phyloP scores from a whole-genome alignment of 2,113 vertebrate genomes.

The Colistium nudipinnis region DNA sequence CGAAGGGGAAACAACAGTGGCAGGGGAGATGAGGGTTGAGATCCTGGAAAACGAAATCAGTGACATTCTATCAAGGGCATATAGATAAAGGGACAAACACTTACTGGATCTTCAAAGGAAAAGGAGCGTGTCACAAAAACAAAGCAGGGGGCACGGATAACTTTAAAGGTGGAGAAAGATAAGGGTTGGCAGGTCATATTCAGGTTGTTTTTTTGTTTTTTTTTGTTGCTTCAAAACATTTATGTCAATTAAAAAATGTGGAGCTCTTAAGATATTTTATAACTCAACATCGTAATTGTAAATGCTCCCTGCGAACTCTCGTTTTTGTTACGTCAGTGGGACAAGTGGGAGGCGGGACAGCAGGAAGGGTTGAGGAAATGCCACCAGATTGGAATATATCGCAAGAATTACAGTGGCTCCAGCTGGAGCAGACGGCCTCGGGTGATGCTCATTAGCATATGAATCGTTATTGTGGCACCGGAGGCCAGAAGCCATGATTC shows the following conservation, averaged over 20 bases:
- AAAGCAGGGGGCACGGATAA: conserved; percentile 47
- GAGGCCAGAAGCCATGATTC: conserved; percentile 69
- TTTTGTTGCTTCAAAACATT: conserved; percentile 14
- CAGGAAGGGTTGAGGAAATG: conserved; percentile 31
- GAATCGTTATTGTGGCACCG: conserved; percentile 72
- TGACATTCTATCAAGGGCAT: conserved; percentile 52
- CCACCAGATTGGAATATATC: conserved; percentile 48
- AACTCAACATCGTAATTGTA: not conserved
- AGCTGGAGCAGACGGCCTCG: conserved; percentile 46
- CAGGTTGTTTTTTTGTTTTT: conserved; percentile 15
- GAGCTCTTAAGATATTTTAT: conserved; percentile 13
- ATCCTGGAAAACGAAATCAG: conserved; percentile 20
- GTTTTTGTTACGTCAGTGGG: not conserved
- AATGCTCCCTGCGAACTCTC: too few species aligned
- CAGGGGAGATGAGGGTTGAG: conserved; percentile 4
- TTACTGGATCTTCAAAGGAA: conserved; percentile 35
- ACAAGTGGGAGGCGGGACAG: conserved; percentile 12
- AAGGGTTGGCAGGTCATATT: conserved; percentile 34
- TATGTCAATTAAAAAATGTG: not conserved
- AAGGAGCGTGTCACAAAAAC: conserved; percentile 41
- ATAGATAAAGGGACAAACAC: conserved; percentile 52
- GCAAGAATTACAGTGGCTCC: conserved; percentile 47
- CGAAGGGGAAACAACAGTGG: conserved; percentile 16
- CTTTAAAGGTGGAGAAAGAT: conserved; percentile 39
- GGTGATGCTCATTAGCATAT: conserved; percentile 72